phyloP scores from a whole-genome alignment of 2,113 vertebrate genomes.

The Cygnus buccinator region DNA sequence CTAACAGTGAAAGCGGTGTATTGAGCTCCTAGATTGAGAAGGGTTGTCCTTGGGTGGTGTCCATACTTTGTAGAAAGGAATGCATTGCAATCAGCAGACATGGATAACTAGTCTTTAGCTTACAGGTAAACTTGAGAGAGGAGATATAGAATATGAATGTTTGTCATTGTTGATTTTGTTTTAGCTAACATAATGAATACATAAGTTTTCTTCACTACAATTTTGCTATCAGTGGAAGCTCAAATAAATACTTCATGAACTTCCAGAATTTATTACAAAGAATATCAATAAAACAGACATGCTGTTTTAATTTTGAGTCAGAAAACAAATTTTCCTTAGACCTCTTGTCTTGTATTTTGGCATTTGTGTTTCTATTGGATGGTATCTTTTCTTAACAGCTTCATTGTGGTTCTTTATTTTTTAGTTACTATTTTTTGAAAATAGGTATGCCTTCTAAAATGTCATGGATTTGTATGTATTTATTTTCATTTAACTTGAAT shows the following conservation, averaged over 20 bases:
- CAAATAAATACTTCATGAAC: neutral
- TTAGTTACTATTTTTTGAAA: neutral
- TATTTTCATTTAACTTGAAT: neutral
- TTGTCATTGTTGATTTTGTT: neutral
- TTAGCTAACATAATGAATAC: neutral
- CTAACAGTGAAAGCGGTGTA: neutral
- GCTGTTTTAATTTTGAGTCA: neutral
- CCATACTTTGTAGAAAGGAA: neutral
- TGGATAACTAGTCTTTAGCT: neutral
- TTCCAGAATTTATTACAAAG: neutral
- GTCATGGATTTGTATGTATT: neutral
- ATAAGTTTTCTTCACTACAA: neutral
- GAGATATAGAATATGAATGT: neutral
- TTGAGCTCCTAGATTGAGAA: neutral
- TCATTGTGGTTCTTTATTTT: neutral
- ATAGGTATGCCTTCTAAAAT: neutral
- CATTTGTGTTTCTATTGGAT: neutral
- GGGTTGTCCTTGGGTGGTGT: neutral
- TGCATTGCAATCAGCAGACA: neutral
- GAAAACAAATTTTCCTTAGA: neutral
- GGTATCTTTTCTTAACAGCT: neutral
- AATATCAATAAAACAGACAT: neutral
- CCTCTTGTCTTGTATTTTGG: neutral
- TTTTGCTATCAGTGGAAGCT: neutral
- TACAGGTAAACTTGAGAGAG: neutral